Evolutionary conservation across 2,113 vertebrate species (phyloP).

Genomic region (Barnardius zonarius): DNA sequence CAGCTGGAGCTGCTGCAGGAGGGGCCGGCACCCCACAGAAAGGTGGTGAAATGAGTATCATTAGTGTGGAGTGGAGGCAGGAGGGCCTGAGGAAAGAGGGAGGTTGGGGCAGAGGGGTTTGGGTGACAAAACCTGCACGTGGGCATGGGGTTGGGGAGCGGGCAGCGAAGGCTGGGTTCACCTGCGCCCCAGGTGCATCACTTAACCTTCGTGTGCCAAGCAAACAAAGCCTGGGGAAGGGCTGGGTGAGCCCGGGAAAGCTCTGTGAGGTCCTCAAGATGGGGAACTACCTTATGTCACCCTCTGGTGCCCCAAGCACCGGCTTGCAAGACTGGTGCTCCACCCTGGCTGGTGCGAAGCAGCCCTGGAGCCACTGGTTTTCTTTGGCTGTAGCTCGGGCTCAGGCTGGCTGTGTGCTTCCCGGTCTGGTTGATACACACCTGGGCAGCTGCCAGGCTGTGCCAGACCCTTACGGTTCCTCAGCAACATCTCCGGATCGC

Average conservation of each 20-base stretch:
- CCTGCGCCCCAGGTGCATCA: neutral
- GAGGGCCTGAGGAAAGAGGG: neutral
- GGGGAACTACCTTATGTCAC: neutral
- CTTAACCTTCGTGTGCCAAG: neutral
- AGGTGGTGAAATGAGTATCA: neutral
- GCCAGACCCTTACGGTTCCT: neutral
- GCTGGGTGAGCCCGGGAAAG: neutral
- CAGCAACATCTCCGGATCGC: neutral
- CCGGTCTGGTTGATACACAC: neutral
- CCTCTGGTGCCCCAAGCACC: rapidly evolving
- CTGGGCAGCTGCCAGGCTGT: neutral
- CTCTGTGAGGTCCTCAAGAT: neutral
- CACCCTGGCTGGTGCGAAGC: neutral
- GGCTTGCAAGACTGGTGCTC: neutral
- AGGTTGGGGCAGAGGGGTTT: neutral
- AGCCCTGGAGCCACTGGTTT: neutral
- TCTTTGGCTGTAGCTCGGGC: neutral
- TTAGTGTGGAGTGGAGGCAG: neutral
- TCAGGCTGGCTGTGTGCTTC: neutral
- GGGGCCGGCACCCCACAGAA: neutral
- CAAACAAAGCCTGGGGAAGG: neutral
- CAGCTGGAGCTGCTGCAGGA: neutral
- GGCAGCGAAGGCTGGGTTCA: rapidly evolving
- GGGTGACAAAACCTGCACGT: neutral
- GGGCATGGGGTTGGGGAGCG: rapidly evolving